A percentile compares a stretch with the other conserved stretches of the same genome.
Evolutionary conservation across 2,797 vertebrate species (phyloP).

Genomic region (Gymnothorax reevesii): DNA sequence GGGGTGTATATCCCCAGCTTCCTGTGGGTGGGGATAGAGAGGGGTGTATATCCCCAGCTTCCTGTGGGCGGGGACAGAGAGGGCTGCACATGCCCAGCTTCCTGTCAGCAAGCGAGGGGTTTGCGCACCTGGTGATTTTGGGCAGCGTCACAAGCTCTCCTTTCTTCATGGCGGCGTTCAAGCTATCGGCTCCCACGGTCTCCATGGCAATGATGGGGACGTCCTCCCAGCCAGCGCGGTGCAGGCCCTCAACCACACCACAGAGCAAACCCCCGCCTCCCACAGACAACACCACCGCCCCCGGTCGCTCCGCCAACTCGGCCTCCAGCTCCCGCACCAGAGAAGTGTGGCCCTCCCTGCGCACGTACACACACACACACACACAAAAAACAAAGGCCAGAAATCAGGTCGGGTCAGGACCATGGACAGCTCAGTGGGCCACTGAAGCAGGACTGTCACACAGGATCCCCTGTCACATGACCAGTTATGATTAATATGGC

Average conservation of each 20-base stretch:
- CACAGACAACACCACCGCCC: conserved; percentile 81
- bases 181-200: conserved; percentile 83
- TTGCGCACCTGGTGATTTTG: conserved; percentile 81
- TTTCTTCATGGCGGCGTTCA: conserved; percentile 76
- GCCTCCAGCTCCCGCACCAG: conserved; percentile 81
- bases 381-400: neutral
- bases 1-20: too few species aligned
- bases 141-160: conserved; percentile 80
- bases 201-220: conserved; percentile 85
- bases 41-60: too few species aligned
- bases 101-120: neutral
- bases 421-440: neutral
- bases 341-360: conserved; percentile 85
- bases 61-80: too few species aligned
- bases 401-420: neutral
- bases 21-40: too few species aligned
- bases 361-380: conserved; percentile 1
- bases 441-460: neutral
- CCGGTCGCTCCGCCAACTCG: conserved; percentile 74
- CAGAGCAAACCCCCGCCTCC: conserved; percentile 88
- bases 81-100: too few species aligned
- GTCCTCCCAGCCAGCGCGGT: conserved; percentile 78
- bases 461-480: too few species aligned
- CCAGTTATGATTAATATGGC: neutral
- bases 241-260: conserved; percentile 80